phyloP scores from a whole-genome alignment of 2,888 invertebrate species.

The Cryptosula pallasiana region DNA sequence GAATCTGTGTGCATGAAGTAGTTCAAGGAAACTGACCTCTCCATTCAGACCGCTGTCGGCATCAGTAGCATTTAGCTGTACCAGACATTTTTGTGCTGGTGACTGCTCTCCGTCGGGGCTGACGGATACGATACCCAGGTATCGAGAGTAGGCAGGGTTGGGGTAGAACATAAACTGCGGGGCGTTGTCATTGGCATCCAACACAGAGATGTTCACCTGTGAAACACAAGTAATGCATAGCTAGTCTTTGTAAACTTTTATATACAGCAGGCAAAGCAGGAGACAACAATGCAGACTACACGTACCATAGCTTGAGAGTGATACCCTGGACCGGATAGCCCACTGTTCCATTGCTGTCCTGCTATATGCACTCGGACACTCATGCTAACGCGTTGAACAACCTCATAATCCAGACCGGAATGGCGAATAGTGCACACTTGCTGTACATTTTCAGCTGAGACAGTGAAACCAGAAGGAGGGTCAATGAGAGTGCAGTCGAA shows the following conservation, averaged over 20 bases:
- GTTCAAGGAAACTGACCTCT: conserved; percentile 8
- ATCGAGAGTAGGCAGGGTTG: not conserved
- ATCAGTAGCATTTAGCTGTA: conserved; percentile 7
- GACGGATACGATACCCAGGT: conserved; percentile 7
- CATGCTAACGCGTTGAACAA: not conserved
- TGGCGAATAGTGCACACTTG: not conserved
- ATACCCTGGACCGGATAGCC: not conserved
- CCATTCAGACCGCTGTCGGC: conserved; percentile 2
- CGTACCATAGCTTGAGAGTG: conserved; percentile 6
- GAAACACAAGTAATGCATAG: too few relatives aligned
- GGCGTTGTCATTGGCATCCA: not conserved
- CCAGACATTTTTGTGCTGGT: not conserved
- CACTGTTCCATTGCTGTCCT: not conserved
- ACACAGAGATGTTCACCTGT: too few relatives aligned
- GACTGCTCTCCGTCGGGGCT: conserved; percentile 2
- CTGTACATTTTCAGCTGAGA: not conserved
- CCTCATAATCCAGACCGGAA: not conserved
- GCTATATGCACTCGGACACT: not conserved
- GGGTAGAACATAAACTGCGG: not conserved
- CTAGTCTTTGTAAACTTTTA: too few relatives aligned
- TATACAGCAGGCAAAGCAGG: too few relatives aligned
- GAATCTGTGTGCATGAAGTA: too few relatives aligned
- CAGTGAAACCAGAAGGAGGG: not conserved
- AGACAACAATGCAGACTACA: too few relatives aligned
- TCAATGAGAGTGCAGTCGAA: not conserved